A percentile compares a stretch with the other conserved stretches of the same genome.
phyloP scores from a whole-genome alignment of 2,888 invertebrate genomes.

The Luffia ferchaultella region DNA sequence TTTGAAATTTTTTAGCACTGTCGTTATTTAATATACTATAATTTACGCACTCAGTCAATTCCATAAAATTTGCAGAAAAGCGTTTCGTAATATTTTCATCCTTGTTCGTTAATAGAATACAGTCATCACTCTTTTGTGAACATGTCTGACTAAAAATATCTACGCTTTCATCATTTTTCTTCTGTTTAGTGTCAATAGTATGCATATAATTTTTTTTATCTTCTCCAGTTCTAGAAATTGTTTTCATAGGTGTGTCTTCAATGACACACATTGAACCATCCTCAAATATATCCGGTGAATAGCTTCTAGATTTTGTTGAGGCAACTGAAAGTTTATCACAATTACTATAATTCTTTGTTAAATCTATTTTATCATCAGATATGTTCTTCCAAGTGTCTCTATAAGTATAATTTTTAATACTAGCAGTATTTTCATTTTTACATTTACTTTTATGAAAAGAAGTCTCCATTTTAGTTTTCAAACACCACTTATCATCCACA shows the following conservation, averaged over 20 bases:
- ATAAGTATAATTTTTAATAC: neutral
- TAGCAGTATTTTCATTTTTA: neutral
- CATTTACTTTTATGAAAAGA: neutral
- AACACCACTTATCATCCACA: slow-evolving; percentile 18
- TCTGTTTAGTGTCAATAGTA: no score
- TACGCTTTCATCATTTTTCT: neutral
- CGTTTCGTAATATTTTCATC: slow-evolving; percentile 23
- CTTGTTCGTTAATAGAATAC: no score
- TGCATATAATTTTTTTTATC: no score
- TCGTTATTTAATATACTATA: neutral
- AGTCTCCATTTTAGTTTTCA: neutral
- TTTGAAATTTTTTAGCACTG: no score
- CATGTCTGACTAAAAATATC: neutral
- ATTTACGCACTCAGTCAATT: slow-evolving; percentile 45
- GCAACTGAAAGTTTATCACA: no score
- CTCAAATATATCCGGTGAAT: slow-evolving; percentile 57
- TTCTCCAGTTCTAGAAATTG: no score
- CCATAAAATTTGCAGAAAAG: slow-evolving; percentile 40
- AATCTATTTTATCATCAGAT: no score
- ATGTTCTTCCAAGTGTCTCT: no score
- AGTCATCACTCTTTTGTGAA: neutral
- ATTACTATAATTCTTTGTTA: no score
- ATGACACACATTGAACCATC: slow-evolving; percentile 27
- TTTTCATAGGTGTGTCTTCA: neutral
- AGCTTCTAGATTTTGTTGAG: slow-evolving; percentile 25